Evolutionary conservation across 2,888 invertebrate genomes (phyloP), one percentile per base, ranked within the genome.

Genomic region (Lasioglossum figueresi): DNA sequence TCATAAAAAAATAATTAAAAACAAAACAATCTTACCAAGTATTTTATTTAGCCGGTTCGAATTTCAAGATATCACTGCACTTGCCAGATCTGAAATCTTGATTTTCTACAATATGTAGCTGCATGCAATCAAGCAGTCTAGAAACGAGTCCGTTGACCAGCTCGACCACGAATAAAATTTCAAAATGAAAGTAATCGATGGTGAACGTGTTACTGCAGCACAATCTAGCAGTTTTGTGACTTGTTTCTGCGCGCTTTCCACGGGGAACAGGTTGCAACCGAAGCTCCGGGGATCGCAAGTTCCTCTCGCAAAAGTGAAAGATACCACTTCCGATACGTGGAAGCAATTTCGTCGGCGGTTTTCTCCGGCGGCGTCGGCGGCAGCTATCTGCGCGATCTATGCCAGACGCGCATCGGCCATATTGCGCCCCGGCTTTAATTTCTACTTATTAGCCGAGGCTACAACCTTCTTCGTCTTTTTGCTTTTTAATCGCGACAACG

Each of bases 301-400:
- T 71, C 70, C 34, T 66, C 48, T 23, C 59, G 74, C 27, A 37
- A 37, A n/a, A 82, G 77, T 74, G 56, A 74, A 68, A 82, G 82
- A 79, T 68, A 79, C 68, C 23, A 19, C 16, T 71, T 80, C 56
- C 82, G 70, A 75, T 59, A 59, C 19, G 27, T 75, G 80, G 80
- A 80, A 80, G 80, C 80, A 59, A 80, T 83, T 63, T 63, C 73
- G 34, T 45, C 66, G 40, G 19, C 45, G 72, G 72, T 73, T 81
- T 83, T 80, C 83, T 56, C 56, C 59, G 16, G 27, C 59, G 59
- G 3, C 27, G 14, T 14, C 23, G 52, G 8, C 23, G 23, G 40
- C 56, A 16, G 19, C 43, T 56, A 43, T 80, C 70, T 48, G n/a
- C 37, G 68, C 14, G 76, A 68, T 76, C 68, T 34, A 34, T 23